Evolutionary conservation across 2,797 vertebrate genomes (phyloP).

Genomic region (Fundulus diaphanus): DNA sequence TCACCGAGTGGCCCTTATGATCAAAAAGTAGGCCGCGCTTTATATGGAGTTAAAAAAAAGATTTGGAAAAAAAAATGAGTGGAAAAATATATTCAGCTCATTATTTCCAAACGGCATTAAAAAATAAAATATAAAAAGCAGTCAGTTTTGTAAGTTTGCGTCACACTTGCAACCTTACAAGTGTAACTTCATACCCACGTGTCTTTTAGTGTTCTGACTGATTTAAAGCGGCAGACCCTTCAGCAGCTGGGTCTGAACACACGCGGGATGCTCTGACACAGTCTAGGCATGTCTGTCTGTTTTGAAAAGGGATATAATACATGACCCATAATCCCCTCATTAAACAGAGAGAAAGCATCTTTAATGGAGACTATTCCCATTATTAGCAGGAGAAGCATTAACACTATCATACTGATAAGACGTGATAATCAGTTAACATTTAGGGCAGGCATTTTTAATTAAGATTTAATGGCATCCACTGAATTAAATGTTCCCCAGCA

Average conservation of each 20-base stretch:
- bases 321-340: neutral
- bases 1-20: neutral
- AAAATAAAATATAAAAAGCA: neutral
- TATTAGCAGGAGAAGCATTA: neutral
- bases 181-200: neutral
- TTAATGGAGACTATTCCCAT: neutral
- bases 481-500: neutral
- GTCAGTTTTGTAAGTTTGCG: neutral
- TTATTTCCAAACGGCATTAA: neutral
- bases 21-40: neutral
- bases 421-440: no score
- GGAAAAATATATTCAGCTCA: neutral
- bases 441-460: no score
- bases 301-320: no score
- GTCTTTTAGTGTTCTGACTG: neutral
- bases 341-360: neutral
- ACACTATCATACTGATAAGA: no score
- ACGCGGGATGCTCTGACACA: no score
- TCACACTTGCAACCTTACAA: neutral
- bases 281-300: no score
- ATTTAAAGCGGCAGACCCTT: slow-evolving; percentile 18
- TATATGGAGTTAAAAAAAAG: neutral
- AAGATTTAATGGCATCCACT: no score
- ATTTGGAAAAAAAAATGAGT: neutral
- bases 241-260: no score